Percentiles rank a stretch among this genome's conserved stretches.
Conservation (phyloP, 1,140 invertebrate species). For the Sipha flava region DNA sequence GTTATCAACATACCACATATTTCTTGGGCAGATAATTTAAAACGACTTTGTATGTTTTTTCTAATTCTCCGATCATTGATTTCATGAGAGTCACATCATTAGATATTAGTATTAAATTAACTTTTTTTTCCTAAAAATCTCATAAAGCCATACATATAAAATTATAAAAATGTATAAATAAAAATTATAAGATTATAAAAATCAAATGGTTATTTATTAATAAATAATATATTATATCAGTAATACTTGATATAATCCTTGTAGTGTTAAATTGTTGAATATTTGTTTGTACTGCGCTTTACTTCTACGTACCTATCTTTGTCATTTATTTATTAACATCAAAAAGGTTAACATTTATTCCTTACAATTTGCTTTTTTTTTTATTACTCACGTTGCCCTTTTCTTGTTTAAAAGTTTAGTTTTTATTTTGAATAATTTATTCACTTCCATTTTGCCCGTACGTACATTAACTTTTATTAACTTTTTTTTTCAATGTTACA, state of each 20-base stretch:
- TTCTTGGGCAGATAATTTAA: not conserved
- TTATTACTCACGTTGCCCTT: not conserved
- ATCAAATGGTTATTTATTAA: not conserved
- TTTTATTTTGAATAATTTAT: constrained; percentile 7
- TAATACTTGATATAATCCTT: constrained; percentile 14
- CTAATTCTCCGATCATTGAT: too few species aligned
- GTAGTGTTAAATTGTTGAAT: not conserved
- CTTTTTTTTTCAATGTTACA: not conserved
- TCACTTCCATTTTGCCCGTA: not conserved
- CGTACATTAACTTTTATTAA: too few species aligned
- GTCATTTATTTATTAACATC: not conserved
- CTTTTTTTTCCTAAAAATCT: not conserved
- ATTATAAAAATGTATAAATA: too few species aligned
- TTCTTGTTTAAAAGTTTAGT: too few species aligned
- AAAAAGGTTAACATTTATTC: too few species aligned
- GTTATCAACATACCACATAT: not conserved
- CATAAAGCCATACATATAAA: not conserved
- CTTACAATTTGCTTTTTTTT: too few species aligned
- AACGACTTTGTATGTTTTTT: not conserved
- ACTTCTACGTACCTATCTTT: not conserved
- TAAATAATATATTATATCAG: not conserved
- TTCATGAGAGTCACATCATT: not conserved
- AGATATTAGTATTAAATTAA: not conserved
- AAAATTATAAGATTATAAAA: too few species aligned
- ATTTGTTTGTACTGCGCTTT: not conserved